Percentiles rank a stretch among this genome's conserved stretches.
These are phyloP conservation scores for Trachelus stipa DNA, from an alignment of 2,888 invertebrate species.

Conservation along the genomic window DNA sequence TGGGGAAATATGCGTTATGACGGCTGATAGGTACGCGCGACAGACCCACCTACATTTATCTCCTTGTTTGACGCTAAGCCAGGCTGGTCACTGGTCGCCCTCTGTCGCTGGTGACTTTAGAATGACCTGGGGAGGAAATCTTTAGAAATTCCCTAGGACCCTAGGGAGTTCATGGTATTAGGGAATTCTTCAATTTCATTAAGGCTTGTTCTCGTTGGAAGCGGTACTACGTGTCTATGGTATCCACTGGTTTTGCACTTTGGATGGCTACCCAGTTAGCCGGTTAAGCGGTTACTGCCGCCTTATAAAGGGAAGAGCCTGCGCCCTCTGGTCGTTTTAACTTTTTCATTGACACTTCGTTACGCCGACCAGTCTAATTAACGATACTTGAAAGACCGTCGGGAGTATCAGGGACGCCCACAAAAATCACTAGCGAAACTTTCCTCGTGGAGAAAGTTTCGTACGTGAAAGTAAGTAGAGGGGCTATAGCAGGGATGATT, in stretches of 20 bases:
- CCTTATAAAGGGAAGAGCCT: not conserved
- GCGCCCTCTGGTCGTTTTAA: constrained; percentile 29
- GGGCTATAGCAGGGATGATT: not conserved
- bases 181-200: not conserved
- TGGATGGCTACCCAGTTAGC: constrained; percentile 25
- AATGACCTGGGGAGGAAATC: not conserved
- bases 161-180: not conserved
- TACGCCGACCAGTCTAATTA: constrained; percentile 41
- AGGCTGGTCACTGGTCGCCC: not conserved
- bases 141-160: not conserved
- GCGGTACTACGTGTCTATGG: not conserved
- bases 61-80: constrained; percentile 6
- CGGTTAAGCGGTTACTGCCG: constrained; percentile 7
- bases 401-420: constrained; percentile 17
- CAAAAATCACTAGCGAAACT: constrained; percentile 19
- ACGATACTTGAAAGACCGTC: constrained; percentile 37
- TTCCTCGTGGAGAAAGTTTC: constrained; percentile 19
- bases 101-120: not conserved
- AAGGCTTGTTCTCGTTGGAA: not conserved
- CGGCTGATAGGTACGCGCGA: constrained; percentile 23
- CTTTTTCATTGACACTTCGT: constrained; percentile 47
- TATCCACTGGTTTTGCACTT: constrained; percentile 3
- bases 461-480: constrained; percentile 9
- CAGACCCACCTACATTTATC: constrained; percentile 12
- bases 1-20: constrained; percentile 34